Conservation (phyloP, 1,140 invertebrate species). For the Lordiphosa clarofinis region DNA sequence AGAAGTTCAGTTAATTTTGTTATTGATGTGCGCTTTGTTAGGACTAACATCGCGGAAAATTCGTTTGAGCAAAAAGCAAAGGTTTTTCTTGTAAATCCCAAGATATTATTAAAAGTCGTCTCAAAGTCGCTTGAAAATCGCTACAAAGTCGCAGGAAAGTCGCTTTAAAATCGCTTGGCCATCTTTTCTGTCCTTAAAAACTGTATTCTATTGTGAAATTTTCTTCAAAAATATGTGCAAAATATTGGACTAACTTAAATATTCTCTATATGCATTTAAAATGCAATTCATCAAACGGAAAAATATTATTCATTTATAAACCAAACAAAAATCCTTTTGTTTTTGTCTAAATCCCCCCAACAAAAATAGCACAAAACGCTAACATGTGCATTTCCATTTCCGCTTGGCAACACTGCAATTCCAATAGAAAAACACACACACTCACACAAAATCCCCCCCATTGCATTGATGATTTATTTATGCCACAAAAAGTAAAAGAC, state of each 20-base stretch:
- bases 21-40: too few relatives aligned
- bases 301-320: slow-evolving; percentile 1
- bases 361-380: slow-evolving; percentile 21
- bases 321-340: slow-evolving; percentile 3
- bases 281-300: slow-evolving; percentile 9
- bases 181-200: too few relatives aligned
- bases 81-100: too few relatives aligned
- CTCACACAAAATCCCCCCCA: slow-evolving; percentile 26
- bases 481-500: slow-evolving; percentile 17
- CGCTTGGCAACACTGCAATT: slow-evolving; percentile 46
- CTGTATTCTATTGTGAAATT: too few relatives aligned
- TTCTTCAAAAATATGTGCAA: too few relatives aligned
- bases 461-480: slow-evolving; percentile 72
- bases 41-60: too few relatives aligned
- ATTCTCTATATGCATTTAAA: slow-evolving; percentile 6
- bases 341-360: neutral
- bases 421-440: slow-evolving; percentile 8
- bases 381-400: slow-evolving; percentile 50
- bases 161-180: too few relatives aligned
- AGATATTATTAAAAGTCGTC: too few relatives aligned
- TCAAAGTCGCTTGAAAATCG: too few relatives aligned
- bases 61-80: too few relatives aligned
- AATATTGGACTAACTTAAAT: neutral
- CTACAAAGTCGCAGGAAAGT: too few relatives aligned
- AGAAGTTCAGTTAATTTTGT: too few relatives aligned